Evolutionary conservation across 2,113 vertebrate species (phyloP), one percentile per base, ranked within the genome.

Genomic region (Tinamus guttatus): DNA sequence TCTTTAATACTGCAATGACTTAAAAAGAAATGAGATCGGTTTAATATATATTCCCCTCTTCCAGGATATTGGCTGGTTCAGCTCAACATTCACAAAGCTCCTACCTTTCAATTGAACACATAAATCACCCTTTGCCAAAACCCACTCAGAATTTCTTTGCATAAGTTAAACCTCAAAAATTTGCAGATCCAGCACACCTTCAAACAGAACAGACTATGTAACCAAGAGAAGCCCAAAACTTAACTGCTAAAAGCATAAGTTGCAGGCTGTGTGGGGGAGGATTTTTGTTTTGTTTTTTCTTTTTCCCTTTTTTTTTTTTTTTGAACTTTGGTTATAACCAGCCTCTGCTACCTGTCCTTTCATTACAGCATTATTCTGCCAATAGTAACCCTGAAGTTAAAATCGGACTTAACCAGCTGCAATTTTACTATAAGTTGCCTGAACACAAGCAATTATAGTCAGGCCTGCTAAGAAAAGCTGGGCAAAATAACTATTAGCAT

Each of bases 121-220:
- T 8, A 45, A 65, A 45, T 49, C 13, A 28, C 9, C 67, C 64
- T 60, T 49, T 32, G n/a, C 15, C 73, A 74, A 13, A 4, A 38
- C 4, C 63, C 25, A 41, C 69, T 76, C 52, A n/a, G 32, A 52
- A 52, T 7, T 63, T 41, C 68, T 24, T 7, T 24, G 14, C 9
- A 0, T 2, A 24, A 77, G 30, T 43, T 56, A 14, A 22, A 7
- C 60, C 30, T 73, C 4, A 54, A 28, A 41, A 47, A 43, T 40
- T 18, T 21, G 34, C 75, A 51, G 27, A 60, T 22, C 40, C 13
- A 28, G 32, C 2, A 0, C 4, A 43, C 1, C 1, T 11, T 16
- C 24, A 79, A 24, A 62, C 27, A 75, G 64, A 79, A 12, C 14
- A 1, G 51, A 64, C 4, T 18, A 28, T 15, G 41, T 11, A 56